Conservation (phyloP, 2,888 invertebrate genomes). For the Drosophila niveifrons region DNA sequence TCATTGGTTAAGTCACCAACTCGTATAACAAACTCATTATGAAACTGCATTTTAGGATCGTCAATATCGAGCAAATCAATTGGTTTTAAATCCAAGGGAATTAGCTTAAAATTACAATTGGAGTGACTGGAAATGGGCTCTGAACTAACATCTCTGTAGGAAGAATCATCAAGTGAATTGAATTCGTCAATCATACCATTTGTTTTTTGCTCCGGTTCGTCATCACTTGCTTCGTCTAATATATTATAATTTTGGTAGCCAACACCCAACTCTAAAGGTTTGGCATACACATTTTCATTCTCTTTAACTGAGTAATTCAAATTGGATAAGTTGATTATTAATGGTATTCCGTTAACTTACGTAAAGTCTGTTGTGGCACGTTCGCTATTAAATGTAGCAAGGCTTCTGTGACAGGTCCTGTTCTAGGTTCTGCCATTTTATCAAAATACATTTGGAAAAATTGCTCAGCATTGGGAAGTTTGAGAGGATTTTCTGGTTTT, state of each 20-base stretch:
- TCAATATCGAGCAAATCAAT: slow-evolving; percentile 10
- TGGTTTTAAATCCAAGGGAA: slow-evolving; percentile 26
- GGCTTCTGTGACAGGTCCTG: slow-evolving; percentile 66
- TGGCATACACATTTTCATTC: background rate
- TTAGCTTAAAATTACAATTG: slow-evolving; percentile 21
- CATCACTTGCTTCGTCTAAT: slow-evolving; percentile 1
- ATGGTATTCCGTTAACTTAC: slow-evolving; percentile 19
- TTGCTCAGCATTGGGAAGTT: slow-evolving; percentile 47
- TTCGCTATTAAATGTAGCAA: slow-evolving; percentile 48
- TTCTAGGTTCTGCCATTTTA: slow-evolving; percentile 39
- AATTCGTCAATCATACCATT: slow-evolving; percentile 4
- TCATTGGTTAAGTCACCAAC: slow-evolving; percentile 18
- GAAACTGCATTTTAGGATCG: slow-evolving; percentile 15
- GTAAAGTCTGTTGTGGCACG: background rate
- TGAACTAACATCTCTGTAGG: slow-evolving; percentile 23
- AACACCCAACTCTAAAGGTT: slow-evolving; percentile 26
- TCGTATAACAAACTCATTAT: slow-evolving; percentile 23
- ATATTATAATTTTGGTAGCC: slow-evolving; percentile 26
- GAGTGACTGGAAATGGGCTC: slow-evolving; percentile 9
- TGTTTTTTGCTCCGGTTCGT: background rate
- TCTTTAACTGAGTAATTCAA: background rate
- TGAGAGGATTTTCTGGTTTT: slow-evolving; percentile 33
- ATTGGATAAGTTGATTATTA: background rate
- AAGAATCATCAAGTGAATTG: slow-evolving; percentile 7
- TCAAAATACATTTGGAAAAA: slow-evolving; percentile 62